A percentile compares a stretch with the other conserved stretches of the same genome.
Conservation (phyloP, 2,113 vertebrate genomes). For the Cettia cetti region DNA sequence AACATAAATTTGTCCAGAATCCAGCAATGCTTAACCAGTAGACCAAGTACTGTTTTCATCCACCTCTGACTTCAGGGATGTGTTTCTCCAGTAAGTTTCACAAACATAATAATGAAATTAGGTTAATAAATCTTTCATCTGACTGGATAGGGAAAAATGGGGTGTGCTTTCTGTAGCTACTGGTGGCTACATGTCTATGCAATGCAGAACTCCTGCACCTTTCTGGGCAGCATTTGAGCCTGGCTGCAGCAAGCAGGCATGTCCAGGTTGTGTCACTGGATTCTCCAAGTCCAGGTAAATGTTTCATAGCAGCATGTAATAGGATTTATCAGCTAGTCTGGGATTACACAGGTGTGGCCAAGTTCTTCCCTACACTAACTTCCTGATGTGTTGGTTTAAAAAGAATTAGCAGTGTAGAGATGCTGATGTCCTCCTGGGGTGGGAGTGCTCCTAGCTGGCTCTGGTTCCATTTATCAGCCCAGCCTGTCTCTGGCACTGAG, state of each 20-base stretch:
- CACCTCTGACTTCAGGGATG: background rate
- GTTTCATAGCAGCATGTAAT: accelerated
- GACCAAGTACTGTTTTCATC: background rate
- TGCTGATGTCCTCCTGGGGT: background rate
- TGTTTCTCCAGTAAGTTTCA: background rate
- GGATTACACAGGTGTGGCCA: background rate
- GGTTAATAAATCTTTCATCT: background rate
- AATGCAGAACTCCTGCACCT: background rate
- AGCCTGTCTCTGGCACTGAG: background rate
- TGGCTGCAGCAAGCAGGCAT: background rate
- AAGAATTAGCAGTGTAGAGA: background rate
- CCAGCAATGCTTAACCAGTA: background rate
- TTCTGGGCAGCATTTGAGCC: background rate
- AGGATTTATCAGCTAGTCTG: background rate
- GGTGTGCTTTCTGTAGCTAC: background rate
- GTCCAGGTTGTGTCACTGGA: background rate
- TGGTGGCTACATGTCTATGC: background rate
- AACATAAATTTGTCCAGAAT: background rate
- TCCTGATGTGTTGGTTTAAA: background rate
- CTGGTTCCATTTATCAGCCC: background rate
- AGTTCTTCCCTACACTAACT: background rate
- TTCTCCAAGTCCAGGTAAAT: background rate
- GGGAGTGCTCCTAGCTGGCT: background rate
- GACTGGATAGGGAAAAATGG: background rate
- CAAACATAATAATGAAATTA: background rate